Percentiles rank a stretch among this genome's conserved stretches.
These are phyloP conservation scores for Leistus spinibarbis DNA, from an alignment of 2,888 invertebrate species.

Conservation along the genomic window DNA sequence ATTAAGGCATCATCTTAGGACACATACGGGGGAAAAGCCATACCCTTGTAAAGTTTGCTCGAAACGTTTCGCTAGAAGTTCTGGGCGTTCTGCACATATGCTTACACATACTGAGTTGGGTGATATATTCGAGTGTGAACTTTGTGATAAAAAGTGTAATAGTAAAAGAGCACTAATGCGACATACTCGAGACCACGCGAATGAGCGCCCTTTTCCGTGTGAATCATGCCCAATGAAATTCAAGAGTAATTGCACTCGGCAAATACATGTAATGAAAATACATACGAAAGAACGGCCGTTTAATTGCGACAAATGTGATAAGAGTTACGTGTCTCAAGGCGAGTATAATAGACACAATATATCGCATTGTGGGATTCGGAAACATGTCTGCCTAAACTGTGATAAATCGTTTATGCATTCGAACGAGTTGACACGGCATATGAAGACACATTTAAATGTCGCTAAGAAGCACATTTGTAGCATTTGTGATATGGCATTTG, in stretches of 20 bases:
- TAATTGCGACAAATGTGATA: constrained; percentile 3
- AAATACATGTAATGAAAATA: constrained; percentile 22
- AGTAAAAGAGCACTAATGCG: constrained; percentile 16
- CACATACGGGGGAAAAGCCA: constrained; percentile 18
- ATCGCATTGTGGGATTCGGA: constrained; percentile 8
- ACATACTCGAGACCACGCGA: constrained; percentile 25
- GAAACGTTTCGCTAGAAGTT: background rate
- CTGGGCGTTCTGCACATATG: background rate
- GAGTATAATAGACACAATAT: constrained; percentile 15
- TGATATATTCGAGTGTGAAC: too few relatives aligned
- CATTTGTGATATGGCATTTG: constrained; percentile 19
- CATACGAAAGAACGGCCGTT: constrained; percentile 28
- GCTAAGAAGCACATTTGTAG: constrained; percentile 4
- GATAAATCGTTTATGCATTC: constrained; percentile 27
- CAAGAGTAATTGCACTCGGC: constrained; percentile 12
- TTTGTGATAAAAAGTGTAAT: constrained; percentile 6
- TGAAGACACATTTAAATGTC: constrained; percentile 17
- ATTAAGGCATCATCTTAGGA: background rate
- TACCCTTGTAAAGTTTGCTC: background rate
- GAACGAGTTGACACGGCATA: constrained; percentile 26
- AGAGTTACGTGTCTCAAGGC: constrained; percentile 17
- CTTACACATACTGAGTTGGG: background rate
- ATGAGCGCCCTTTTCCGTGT: constrained; percentile 21
- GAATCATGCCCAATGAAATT: constrained; percentile 25
- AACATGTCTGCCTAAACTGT: constrained; percentile 8